Conservation (phyloP, 2,797 vertebrate species). For the Pipistrellus kuhlii region DNA sequence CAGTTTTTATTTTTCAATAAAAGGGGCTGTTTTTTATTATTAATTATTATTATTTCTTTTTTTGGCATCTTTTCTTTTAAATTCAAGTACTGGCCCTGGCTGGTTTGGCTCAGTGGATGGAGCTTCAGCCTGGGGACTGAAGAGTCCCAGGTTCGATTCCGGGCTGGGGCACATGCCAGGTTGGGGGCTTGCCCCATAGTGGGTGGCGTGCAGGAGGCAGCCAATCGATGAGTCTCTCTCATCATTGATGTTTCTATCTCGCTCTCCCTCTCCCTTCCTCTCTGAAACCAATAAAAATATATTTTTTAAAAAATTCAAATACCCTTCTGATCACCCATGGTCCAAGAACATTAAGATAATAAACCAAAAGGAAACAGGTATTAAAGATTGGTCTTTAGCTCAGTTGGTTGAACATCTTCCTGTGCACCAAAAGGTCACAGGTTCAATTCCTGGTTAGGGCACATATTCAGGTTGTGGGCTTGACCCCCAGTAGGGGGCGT, state of each 20-base stretch:
- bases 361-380: neutral
- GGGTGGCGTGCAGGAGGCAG: neutral
- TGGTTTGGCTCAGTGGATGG: neutral
- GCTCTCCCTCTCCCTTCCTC: neutral
- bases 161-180: accelerated
- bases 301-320: too few relatives aligned
- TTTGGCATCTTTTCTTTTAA: neutral
- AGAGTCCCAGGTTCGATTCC: neutral
- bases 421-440: neutral
- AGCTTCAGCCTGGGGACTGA: neutral
- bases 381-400: neutral
- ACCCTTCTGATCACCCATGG: neutral
- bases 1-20: neutral
- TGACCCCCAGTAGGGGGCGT: neutral
- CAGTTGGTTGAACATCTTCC: neutral
- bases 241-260: neutral
- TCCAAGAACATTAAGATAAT: neutral
- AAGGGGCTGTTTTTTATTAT: neutral
- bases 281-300: neutral
- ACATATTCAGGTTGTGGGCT: neutral
- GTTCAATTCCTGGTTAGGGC: neutral
- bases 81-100: neutral
- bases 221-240: neutral
- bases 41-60: neutral
- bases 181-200: neutral